Evolutionary conservation across 1,140 invertebrate species (phyloP).

Genomic region (Phocides pigmalion): DNA sequence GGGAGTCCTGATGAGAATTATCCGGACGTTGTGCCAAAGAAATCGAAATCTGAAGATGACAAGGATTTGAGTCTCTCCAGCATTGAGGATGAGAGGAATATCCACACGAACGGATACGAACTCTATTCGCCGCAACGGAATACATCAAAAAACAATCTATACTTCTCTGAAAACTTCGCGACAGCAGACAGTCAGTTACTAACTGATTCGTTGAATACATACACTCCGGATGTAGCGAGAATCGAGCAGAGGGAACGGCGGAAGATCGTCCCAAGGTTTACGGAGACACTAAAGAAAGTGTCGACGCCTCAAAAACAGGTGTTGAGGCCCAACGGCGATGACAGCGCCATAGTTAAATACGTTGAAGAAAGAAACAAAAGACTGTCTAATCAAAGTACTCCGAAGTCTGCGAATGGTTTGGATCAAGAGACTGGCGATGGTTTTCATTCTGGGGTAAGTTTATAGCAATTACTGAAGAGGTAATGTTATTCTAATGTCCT

Average conservation of each 20-base stretch:
- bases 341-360: slow-evolving; percentile 51
- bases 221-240: slow-evolving; percentile 55
- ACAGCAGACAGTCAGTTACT: slow-evolving; percentile 62
- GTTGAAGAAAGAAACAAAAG: slow-evolving; percentile 42
- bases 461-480: too few relatives aligned
- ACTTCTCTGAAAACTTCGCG: slow-evolving; percentile 63
- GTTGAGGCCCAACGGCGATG: slow-evolving; percentile 31
- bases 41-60: slow-evolving; percentile 56
- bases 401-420: slow-evolving; percentile 41
- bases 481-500: too few relatives aligned
- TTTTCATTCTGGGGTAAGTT: slow-evolving; percentile 60
- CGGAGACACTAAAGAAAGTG: slow-evolving; percentile 38
- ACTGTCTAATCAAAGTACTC: slow-evolving; percentile 54
- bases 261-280: slow-evolving; percentile 52
- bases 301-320: slow-evolving; percentile 34
- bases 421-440: slow-evolving; percentile 22
- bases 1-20: slow-evolving; percentile 69
- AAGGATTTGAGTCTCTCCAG: slow-evolving; percentile 70
- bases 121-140: slow-evolving; percentile 65
- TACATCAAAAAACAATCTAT: slow-evolving; percentile 73
- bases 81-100: slow-evolving; percentile 62
- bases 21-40: slow-evolving; percentile 69
- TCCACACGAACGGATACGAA: slow-evolving; percentile 53
- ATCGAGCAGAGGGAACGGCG: slow-evolving; percentile 48
- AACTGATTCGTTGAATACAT: slow-evolving; percentile 48